Evolutionary conservation across 1,140 invertebrate species (phyloP), one percentile per base, ranked within the genome.

Genomic region (Penaeus japonicus): DNA sequence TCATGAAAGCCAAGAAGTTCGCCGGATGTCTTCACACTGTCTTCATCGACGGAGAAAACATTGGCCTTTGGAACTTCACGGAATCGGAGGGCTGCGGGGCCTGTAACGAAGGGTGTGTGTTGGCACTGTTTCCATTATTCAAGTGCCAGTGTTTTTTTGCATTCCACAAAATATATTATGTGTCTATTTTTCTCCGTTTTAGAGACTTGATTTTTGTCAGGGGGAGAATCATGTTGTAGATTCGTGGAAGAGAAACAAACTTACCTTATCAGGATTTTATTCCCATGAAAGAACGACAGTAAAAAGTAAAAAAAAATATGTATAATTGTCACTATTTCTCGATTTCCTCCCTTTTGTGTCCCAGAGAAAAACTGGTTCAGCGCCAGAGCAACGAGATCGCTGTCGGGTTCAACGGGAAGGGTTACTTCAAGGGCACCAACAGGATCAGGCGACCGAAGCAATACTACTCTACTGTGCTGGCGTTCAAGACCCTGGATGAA

Each of bases 1-100:
- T 55, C 18, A 65, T 90, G 20, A 89, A 57, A 62, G 81, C 82
- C 81, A 70, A 81, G 1, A 75, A 80, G 15, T 93, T 94, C 90
- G 91, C 91, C 30, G 97, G 96, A 0, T 98, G 97, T 85, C 93
- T 98, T 10, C 94, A 97, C 92, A 95, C 96, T 89, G 93, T 98
- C 0, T 94, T 94, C 87, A 93, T 97, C 1, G 96, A 98, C 92
- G 95, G 95, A 7, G 94, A 95, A 53, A 95, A 94, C 0, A 93
- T 99, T 73, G 97, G 98, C 0, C 93, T 99, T 0, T 99, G 97
- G 96, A 97, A 98, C 92, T 99, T 98, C 92, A 93, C 94, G 53
- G 94, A 95, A 86, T 92, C 93, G 39, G 92, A 93, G n/a, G 94
- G 94, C 55, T 94, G 94, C 89, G 93, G 94, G 86, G 94, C 94